A percentile compares a stretch with the other conserved stretches of the same genome.
These are phyloP conservation scores for Cyclura pinguis DNA, from an alignment of 2,797 vertebrate species.

Conservation along the genomic window DNA sequence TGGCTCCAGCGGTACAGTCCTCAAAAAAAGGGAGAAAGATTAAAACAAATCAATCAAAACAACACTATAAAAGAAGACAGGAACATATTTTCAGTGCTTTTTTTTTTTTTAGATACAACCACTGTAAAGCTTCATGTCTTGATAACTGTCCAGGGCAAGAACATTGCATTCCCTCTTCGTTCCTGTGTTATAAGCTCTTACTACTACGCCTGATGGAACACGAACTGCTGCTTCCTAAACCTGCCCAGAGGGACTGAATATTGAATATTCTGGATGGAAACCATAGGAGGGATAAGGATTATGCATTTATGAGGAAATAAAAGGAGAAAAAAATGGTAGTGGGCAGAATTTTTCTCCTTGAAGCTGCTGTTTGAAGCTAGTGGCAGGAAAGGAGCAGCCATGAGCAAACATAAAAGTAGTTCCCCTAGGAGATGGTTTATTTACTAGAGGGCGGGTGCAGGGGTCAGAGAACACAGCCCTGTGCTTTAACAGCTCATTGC, in stretches of 20 bases:
- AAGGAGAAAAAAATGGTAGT: background rate
- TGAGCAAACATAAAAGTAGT: background rate
- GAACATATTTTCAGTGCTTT: background rate
- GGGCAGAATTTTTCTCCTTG: background rate
- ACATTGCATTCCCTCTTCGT: background rate
- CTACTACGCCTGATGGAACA: slow-evolving; percentile 16
- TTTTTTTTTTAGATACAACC: background rate
- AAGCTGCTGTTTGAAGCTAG: slow-evolving; percentile 19
- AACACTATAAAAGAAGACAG: slow-evolving; percentile 1
- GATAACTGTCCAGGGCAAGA: background rate
- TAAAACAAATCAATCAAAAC: background rate
- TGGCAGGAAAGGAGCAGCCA: background rate
- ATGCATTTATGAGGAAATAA: slow-evolving; percentile 36
- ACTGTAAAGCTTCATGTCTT: background rate
- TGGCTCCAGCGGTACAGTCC: background rate
- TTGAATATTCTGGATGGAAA: slow-evolving; percentile 23
- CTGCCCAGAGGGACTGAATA: slow-evolving; percentile 27
- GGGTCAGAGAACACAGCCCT: background rate
- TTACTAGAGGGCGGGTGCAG: slow-evolving; percentile 26
- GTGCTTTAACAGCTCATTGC: slow-evolving; percentile 22
- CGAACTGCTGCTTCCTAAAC: slow-evolving; percentile 21
- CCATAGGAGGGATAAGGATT: slow-evolving; percentile 12
- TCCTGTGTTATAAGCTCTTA: background rate
- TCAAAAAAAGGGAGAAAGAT: background rate
- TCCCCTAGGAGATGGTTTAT: slow-evolving; percentile 37